Base-by-base conservation (phyloP, 1,140 invertebrate genomes). In the Drosophila obscura region DNA sequence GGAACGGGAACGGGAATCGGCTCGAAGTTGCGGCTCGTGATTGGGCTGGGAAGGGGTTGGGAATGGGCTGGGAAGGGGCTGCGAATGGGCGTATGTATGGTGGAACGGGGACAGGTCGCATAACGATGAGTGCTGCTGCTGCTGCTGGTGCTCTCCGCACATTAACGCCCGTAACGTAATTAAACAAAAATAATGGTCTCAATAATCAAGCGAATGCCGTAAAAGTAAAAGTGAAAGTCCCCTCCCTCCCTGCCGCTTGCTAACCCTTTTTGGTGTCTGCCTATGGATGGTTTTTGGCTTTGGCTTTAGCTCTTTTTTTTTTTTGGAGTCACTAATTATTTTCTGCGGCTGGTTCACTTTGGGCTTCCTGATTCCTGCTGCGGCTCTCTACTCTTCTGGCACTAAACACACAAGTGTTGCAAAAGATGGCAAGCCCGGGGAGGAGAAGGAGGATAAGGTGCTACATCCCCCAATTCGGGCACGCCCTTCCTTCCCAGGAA, bases 121-220 rank as follows among this genome's bases (percentile, higher is more conserved):
- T 26, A 49, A 50, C 63, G 63, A 49, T 49, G 48, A 39, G 51
- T 13, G 49, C 52, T 77, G 65, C 53, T 80, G 72, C 71, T 72
- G 44, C 50, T 11, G 49, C 52, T 77, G 64, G 56, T 80, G 73
- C 72, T 67, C 45, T 80, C 73, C 59, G 72, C 80, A 80, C 80
- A 84, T 82, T 87, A 87, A 88, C 79, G 84, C 73, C 82, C 83
- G 83, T 87, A 87, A 87, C 83, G 83, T 88, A 87, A 87, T 87
- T 87, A 87, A 87, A 88, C 83, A 88, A 88, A 87, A 87, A 87
- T 87, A 87, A 87, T 87, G 83, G 83, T 82, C 83, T 87, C 83
- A 87, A 87, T 87, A 87, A 88, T 87, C 83, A 83, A 69, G 67
- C 72, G 46, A 73, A 66, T 67, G 77, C 71, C 84, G 68, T 83